Percentiles rank a stretch among this genome's conserved stretches.
These are phyloP conservation scores for Deilephila elpenor DNA, from an alignment of 2,888 invertebrate species.

Conservation along the genomic window DNA sequence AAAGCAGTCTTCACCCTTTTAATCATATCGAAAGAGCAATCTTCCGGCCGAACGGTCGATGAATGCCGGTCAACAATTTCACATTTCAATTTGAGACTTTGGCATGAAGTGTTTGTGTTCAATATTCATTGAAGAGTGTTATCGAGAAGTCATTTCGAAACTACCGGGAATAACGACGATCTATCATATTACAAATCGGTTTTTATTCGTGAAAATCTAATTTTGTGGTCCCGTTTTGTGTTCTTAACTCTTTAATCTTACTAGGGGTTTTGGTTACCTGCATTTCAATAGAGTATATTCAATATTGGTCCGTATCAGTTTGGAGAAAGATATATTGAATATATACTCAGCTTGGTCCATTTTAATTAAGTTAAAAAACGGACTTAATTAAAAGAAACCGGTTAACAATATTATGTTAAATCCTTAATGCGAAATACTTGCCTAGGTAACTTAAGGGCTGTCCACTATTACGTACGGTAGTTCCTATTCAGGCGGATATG, in stretches of 20 bases:
- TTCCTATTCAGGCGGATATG: too few relatives aligned
- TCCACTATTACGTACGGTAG: too few relatives aligned
- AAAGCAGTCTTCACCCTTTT: slow-evolving; percentile 83
- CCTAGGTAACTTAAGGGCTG: too few relatives aligned
- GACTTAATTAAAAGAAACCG: too few relatives aligned
- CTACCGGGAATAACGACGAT: slow-evolving; percentile 72
- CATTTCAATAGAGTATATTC: slow-evolving; percentile 27
- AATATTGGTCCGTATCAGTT: neutral
- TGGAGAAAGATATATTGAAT: too few relatives aligned
- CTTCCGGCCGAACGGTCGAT: slow-evolving; percentile 78
- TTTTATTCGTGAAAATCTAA: slow-evolving; percentile 80
- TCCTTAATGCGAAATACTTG: too few relatives aligned
- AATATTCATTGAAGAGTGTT: slow-evolving; percentile 37
- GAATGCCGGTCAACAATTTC: slow-evolving; percentile 54
- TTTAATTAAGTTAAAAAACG: too few relatives aligned
- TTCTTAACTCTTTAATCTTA: slow-evolving; percentile 63
- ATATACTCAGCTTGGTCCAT: too few relatives aligned
- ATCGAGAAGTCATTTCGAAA: slow-evolving; percentile 67
- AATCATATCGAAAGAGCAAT: slow-evolving; percentile 83
- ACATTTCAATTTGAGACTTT: slow-evolving; percentile 14
- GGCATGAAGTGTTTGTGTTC: neutral
- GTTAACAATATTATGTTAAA: too few relatives aligned
- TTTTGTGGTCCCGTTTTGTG: slow-evolving; percentile 65
- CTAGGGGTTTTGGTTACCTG: slow-evolving; percentile 50
- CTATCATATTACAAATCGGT: slow-evolving; percentile 80